phyloP scores from a whole-genome alignment of 2,113 vertebrate species.

The Campylomormyrus numenius region DNA sequence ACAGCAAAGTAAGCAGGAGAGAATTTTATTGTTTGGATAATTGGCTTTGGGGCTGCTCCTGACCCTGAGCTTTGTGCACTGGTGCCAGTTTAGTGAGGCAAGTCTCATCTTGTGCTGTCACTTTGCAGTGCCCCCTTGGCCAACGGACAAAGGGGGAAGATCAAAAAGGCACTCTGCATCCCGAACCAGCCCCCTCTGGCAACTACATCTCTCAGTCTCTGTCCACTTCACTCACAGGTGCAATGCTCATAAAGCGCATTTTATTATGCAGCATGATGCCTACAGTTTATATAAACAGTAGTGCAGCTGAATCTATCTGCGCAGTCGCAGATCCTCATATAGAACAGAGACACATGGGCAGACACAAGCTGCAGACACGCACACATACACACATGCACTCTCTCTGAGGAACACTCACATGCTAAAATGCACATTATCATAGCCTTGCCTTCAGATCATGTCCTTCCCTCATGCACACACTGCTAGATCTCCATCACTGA shows the following conservation, averaged over 20 bases:
- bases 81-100: neutral
- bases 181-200: neutral
- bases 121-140: neutral
- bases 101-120: neutral
- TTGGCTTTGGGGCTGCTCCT: neutral
- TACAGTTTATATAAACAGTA: neutral
- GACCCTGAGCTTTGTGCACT: neutral
- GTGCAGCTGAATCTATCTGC: neutral
- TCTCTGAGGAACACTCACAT: neutral
- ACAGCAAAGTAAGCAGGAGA: neutral
- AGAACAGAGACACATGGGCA: neutral
- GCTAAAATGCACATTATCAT: neutral
- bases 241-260: neutral
- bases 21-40: neutral
- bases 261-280: neutral
- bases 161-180: neutral
- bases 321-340: neutral
- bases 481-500: neutral
- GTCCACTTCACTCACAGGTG: conserved; percentile 10
- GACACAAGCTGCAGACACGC: neutral
- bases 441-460: neutral
- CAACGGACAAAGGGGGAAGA: neutral
- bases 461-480: neutral
- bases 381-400: neutral
- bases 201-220: neutral